Percentiles rank a stretch among this genome's conserved stretches.
Evolutionary conservation across 2,888 invertebrate genomes (phyloP).

Genomic region (Papilio elwesi): DNA sequence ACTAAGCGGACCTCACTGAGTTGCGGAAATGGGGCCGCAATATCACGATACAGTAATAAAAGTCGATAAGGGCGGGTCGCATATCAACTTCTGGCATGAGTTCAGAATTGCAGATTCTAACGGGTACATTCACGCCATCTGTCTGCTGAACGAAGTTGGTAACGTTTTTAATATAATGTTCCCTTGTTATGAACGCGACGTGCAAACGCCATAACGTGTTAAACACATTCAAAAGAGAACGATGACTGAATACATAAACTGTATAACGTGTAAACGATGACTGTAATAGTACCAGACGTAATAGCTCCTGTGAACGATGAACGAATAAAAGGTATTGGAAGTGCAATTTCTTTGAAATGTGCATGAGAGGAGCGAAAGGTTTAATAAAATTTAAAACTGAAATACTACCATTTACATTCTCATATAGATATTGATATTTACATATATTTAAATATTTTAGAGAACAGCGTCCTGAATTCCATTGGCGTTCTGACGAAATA

Average conservation of each 20-base stretch:
- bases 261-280: slow-evolving; percentile 36
- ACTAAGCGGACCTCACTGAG: slow-evolving; percentile 46
- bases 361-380: slow-evolving; percentile 2
- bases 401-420: not conserved
- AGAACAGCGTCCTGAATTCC: not conserved
- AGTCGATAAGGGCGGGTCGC: slow-evolving; percentile 50
- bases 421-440: not conserved
- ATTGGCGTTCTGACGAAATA: too few species aligned
- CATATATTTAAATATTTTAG: not conserved
- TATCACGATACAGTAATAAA: slow-evolving; percentile 62
- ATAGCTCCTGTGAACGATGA: slow-evolving; percentile 33
- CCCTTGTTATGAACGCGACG: slow-evolving; percentile 38
- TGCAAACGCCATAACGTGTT: slow-evolving; percentile 21
- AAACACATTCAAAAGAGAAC: slow-evolving; percentile 30
- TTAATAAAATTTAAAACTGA: slow-evolving; percentile 16
- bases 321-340: slow-evolving; percentile 13
- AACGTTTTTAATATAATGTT: slow-evolving; percentile 72
- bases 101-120: slow-evolving; percentile 72
- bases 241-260: slow-evolving; percentile 36
- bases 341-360: slow-evolving; percentile 25
- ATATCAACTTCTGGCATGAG: slow-evolving; percentile 68
- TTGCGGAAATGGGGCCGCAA: slow-evolving; percentile 37
- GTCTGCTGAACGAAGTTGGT: slow-evolving; percentile 54
- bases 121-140: slow-evolving; percentile 73
- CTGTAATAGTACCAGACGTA: slow-evolving; percentile 34